Evolutionary conservation across 1,140 invertebrate genomes (phyloP), one percentile per base, ranked within the genome.

Genomic region (Hydropsyche tenuis): DNA sequence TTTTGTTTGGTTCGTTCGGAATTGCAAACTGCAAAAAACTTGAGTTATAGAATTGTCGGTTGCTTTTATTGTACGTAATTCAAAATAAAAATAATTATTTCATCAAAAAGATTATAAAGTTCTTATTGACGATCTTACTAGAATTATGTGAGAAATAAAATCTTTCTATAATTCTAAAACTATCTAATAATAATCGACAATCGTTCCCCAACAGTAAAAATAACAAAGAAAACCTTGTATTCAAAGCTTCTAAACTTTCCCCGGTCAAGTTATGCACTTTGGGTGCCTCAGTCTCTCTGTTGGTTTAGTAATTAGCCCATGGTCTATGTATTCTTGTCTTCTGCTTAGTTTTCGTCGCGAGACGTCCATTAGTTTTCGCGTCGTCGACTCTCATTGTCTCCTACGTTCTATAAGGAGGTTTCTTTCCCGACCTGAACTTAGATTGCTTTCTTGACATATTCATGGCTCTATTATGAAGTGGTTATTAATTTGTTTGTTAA

Each of bases 251-350:
- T 12, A 1, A 60, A 18, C 18, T 60, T 60, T 25, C 4, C 56
- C 25, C 56, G 56, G 56, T 60, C 56, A 60, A 60, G 4, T 60
- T 60, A 25, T 25, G 56, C 23, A 25, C 56, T 60, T 60, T 9
- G 4, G 25, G 14, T n/a, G 56, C 25, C 56, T 60, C 23, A 20
- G 23, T 60, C 25, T 60, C 23, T 20, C 25, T 25, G 18, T 60
- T 22, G 56, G 18, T 60, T 60, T 60, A 60, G 56, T 60, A 60
- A 60, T 60, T 60, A 60, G 22, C 56, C 25, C 2, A 3, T 60
- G 7, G 22, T 60, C 56, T 37, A 4, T 9, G 30, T 37, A 37
- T 37, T 37, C 30, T 37, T 37, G 56, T 60, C 56, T n/a, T n/a
- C n/a, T n/a, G n/a, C n/a, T n/a, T 60, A 25, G 18, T 3, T n/a